Evolutionary conservation across 2,113 vertebrate species (phyloP).

Genomic region (Egretta garzetta): DNA sequence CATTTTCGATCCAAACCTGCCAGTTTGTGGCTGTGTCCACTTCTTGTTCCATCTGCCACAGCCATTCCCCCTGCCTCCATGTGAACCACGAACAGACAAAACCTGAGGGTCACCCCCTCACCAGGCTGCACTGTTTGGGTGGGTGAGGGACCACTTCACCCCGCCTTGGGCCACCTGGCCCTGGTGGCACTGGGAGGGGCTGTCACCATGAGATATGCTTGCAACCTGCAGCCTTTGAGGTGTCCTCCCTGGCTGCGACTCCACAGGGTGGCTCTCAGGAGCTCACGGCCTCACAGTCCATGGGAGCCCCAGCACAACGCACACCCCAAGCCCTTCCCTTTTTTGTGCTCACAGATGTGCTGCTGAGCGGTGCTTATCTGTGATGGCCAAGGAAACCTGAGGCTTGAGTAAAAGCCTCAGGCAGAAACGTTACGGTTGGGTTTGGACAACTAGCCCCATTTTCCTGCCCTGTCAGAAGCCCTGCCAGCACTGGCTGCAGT

Average conservation of each 20-base stretch:
- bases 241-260: neutral
- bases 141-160: neutral
- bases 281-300: rapidly evolving
- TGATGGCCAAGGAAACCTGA: rapidly evolving
- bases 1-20: neutral
- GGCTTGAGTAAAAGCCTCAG: neutral
- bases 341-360: neutral
- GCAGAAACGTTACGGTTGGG: neutral
- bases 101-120: neutral
- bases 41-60: neutral
- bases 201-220: neutral
- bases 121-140: too few relatives aligned
- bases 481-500: neutral
- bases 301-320: too few relatives aligned
- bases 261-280: neutral
- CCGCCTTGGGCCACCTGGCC: neutral
- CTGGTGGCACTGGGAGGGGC: neutral
- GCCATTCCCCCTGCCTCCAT: too few relatives aligned
- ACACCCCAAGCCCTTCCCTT: neutral
- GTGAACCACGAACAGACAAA: neutral
- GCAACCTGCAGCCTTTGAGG: rapidly evolving
- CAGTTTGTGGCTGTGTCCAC: rapidly evolving
- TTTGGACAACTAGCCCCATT: rapidly evolving
- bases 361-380: neutral
- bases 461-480: neutral